A percentile compares a stretch with the other conserved stretches of the same genome.
Conservation (phyloP, 2,113 vertebrate species). For the Nicator chloris region DNA sequence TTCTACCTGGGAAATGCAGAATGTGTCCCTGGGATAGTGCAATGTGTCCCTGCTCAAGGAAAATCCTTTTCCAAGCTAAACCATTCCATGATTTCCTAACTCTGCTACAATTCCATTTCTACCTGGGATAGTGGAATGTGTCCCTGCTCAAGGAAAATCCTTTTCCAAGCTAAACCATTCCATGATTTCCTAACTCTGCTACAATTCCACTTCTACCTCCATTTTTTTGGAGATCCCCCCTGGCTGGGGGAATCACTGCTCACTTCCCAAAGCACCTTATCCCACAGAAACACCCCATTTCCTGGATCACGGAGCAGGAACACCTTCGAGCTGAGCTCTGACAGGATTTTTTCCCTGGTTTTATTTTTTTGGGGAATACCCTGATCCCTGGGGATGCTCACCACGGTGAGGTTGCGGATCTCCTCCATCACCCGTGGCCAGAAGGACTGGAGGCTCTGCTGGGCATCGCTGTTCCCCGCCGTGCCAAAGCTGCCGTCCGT, state of each 20-base stretch:
- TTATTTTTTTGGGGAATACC: fast-evolving
- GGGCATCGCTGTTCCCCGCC: constrained; percentile 85
- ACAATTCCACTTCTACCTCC: background rate
- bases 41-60: no score
- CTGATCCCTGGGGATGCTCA: constrained; percentile 26
- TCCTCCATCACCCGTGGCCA: constrained; percentile 99
- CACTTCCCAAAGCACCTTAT: background rate
- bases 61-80: no score
- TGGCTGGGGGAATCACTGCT: background rate
- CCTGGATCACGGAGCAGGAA: background rate
- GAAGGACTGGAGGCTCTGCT: constrained; percentile 96
- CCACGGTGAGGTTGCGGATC: constrained; percentile 94
- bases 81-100: no score
- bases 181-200: fast-evolving
- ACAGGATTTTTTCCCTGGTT: fast-evolving
- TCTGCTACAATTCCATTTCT: no score
- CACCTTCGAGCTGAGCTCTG: fast-evolving
- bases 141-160: no score
- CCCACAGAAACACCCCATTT: fast-evolving
- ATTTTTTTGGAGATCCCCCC: no score
- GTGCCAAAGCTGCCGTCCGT: constrained; percentile 87
- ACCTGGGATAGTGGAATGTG: no score
- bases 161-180: background rate
- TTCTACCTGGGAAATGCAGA: no score
- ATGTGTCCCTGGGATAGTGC: no score